Conservation (phyloP, 2,113 vertebrate species). For the Silurus glanis region DNA sequence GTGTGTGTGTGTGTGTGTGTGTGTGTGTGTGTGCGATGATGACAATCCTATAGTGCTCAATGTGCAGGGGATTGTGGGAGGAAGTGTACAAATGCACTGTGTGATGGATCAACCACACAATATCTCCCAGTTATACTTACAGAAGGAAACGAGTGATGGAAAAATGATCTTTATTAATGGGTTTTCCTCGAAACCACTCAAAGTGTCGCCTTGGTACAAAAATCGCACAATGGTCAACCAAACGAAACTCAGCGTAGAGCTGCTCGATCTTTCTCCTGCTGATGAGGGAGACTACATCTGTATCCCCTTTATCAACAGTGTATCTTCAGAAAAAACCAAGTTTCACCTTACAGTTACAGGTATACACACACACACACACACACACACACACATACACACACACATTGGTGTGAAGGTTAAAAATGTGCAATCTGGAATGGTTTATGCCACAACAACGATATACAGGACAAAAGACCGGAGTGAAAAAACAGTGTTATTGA, state of each 20-base stretch:
- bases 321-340: accelerated
- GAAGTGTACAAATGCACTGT: background rate
- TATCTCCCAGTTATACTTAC: background rate
- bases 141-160: background rate
- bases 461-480: too few relatives aligned
- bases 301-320: accelerated
- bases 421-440: too few relatives aligned
- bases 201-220: accelerated
- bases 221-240: conserved; percentile 12
- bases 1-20: too few relatives aligned
- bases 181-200: accelerated
- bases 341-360: conserved; percentile 42
- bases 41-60: background rate
- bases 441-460: too few relatives aligned
- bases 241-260: background rate
- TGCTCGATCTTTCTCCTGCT: background rate
- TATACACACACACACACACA: conserved; percentile 5
- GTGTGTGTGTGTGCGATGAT: background rate
- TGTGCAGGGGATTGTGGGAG: background rate
- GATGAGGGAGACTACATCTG: conserved; percentile 42
- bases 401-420: too few relatives aligned
- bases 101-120: background rate
- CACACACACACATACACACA: too few relatives aligned
- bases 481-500: too few relatives aligned
- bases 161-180: background rate